These are phyloP conservation scores for Leguminivora glycinivorella DNA, from an alignment of 1,140 invertebrate species.

Conservation along the genomic window DNA sequence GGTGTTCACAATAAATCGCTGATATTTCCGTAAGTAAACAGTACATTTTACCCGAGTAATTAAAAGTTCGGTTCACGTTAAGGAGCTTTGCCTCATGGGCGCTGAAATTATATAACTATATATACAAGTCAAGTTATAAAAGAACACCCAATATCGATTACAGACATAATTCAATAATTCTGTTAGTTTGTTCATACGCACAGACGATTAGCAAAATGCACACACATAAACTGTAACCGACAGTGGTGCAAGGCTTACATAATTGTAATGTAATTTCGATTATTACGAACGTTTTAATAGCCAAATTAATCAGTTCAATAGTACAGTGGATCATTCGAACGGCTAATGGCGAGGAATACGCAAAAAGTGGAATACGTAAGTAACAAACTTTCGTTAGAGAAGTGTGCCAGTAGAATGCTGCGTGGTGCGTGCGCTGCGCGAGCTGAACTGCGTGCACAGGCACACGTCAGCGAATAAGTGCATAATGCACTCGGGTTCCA, in stretches of 20 bases:
- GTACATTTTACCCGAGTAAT: not conserved
- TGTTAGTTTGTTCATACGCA: not conserved
- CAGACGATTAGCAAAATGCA: not conserved
- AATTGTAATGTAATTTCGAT: not conserved
- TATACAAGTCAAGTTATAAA: not conserved
- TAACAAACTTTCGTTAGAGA: slow-evolving; percentile 60
- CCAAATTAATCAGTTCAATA: slow-evolving; percentile 48
- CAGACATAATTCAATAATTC: not conserved
- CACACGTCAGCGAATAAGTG: slow-evolving; percentile 50
- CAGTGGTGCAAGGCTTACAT: slow-evolving; percentile 1
- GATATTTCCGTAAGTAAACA: not conserved
- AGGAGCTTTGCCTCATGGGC: too few species aligned
- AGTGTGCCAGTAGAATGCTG: slow-evolving; percentile 58
- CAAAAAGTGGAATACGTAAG: slow-evolving; percentile 60
- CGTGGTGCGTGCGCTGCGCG: slow-evolving; percentile 41
- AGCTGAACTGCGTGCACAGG: slow-evolving; percentile 31
- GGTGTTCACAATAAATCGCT: not conserved
- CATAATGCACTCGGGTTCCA: slow-evolving; percentile 44
- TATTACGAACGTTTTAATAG: slow-evolving; percentile 36
- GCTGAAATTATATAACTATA: not conserved
- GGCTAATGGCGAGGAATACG: slow-evolving; percentile 47
- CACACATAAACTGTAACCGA: not conserved
- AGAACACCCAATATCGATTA: not conserved
- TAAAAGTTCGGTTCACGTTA: not conserved
- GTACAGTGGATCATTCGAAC: slow-evolving; percentile 48